Evolutionary conservation across 2,888 invertebrate species (phyloP), one percentile per base, ranked within the genome.

Genomic region (Campoplex capitator): DNA sequence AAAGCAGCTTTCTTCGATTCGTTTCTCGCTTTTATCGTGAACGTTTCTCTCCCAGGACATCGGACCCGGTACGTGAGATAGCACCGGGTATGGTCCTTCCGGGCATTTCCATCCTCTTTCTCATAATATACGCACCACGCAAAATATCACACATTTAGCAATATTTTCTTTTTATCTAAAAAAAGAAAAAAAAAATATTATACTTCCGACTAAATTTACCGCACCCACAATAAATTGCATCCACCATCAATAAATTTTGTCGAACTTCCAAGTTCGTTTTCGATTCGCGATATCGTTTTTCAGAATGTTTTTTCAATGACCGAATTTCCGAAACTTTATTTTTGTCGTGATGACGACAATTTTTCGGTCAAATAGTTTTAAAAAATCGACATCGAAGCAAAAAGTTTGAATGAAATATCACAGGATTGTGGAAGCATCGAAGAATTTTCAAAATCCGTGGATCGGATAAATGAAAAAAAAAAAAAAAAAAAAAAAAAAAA

Each of bases 41-140:
- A 86, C 84, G 78, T 87, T 87, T 89, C 86, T 87, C 86, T 87
- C 87, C 82, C 67, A 79, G 71, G 80, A 84, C 85, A 79, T 78
- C 73, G 67, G 51, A 82, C 80, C 56, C 83, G 58, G 76, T 76
- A 83, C 65, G 35, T 3, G 83, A 83, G 86, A 86, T 86, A 86
- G 62, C 62, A 62, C 38, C 70, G 76, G 58, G 68, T 82, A 81
- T 68, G 62, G 42, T 77, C 87, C 87, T 87, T 87, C 87, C 87
- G 87, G 87, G 87, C 84, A 87, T 87, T 87, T 87, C 74, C 70
- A 84, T 87, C 62, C 82, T 86, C 75, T 84, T 73, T 79, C 45
- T 79, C 45, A 13, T 45, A 65, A 56, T 48, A 67, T 56, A 65
- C 35, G 42, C 45, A 23, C 48, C 35, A 71, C 35, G 45, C 45